Evolutionary conservation across 2,888 invertebrate genomes (phyloP).

Genomic region (Magallana nippona): DNA sequence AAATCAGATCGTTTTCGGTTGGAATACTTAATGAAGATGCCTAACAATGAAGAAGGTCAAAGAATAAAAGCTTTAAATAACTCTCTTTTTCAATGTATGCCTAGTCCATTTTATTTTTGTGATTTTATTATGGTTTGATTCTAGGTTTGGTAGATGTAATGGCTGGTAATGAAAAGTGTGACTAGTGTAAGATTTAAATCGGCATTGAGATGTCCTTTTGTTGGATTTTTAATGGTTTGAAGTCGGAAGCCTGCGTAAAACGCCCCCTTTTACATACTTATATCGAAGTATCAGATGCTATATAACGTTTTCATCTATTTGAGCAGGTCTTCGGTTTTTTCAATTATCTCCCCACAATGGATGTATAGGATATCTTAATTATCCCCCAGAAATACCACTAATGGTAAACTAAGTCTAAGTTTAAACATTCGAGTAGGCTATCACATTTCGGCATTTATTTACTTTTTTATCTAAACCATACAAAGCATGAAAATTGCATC

Average conservation of each 20-base stretch:
- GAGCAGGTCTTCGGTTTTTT: conserved; percentile 18
- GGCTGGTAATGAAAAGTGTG: conserved; percentile 28
- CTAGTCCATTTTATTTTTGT: conserved; percentile 22
- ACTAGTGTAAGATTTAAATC: conserved; percentile 28
- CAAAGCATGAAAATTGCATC: background rate
- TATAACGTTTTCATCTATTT: conserved; percentile 14
- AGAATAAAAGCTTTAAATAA: conserved; percentile 23
- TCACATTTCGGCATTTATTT: background rate
- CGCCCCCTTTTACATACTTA: conserved; percentile 24
- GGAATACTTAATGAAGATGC: conserved; percentile 29
- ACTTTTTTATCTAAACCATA: background rate
- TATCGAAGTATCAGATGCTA: conserved; percentile 1
- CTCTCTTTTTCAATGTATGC: conserved; percentile 32
- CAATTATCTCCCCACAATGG: conserved; percentile 19
- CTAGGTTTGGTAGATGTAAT: conserved; percentile 24
- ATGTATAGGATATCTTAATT: conserved; percentile 12
- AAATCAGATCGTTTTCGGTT: conserved; percentile 8
- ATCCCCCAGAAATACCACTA: background rate
- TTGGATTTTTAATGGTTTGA: conserved; percentile 23
- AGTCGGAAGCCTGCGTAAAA: background rate
- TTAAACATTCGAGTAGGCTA: background rate
- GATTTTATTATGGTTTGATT: conserved; percentile 19
- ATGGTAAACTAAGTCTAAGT: background rate
- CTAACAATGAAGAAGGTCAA: conserved; percentile 21
- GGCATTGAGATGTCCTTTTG: conserved; percentile 24